Evolutionary conservation across 2,888 invertebrate species (phyloP), one percentile per base, ranked within the genome.

Genomic region (Andrena fulva): DNA sequence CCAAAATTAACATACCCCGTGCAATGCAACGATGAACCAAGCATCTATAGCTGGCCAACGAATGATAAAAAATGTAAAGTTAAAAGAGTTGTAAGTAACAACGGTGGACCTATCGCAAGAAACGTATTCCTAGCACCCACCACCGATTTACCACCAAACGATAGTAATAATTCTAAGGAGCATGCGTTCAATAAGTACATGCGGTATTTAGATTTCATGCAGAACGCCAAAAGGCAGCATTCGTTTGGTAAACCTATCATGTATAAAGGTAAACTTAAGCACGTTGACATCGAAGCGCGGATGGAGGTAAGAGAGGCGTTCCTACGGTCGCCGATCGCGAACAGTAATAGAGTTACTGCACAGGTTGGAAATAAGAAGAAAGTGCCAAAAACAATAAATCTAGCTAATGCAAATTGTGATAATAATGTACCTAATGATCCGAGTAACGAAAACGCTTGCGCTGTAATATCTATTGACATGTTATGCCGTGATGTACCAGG

Each of bases 1-100:
- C n/a, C 86, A 60, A 82, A 71, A 10, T 74, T 84, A 52, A 42
- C 8, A 52, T 64, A 54, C 48, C 20, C 20, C 20, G 20, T 20
- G 20, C 29, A 42, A 20, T 5, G 20, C 10, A 16, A n/a, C 24
- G 6, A 7, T 6, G 0, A 12, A 7, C 16, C 2, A 56, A 0
- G 16, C n/a, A 12, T 2, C 33, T 33, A 0, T 33, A 35, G 8
- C 33, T 8, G 4, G 12, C 2, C 12, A 3, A 16, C 0, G 8
- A 27, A 6, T 54, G 7, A 10, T 27, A 8, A 12, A 24, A 52
- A 35, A 12, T 16, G 7, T 2, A 20, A 50, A 35, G 20, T 3
- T 8, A 54, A 27, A 4, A 10, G 2, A 52, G 27, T 5, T n/a
- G 31, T 1, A 64, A 29, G 12, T 0, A 68, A 68, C 16, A 59